These are phyloP conservation scores for Ischnura elegans DNA, from an alignment of 2,888 invertebrate species.

Conservation along the genomic window DNA sequence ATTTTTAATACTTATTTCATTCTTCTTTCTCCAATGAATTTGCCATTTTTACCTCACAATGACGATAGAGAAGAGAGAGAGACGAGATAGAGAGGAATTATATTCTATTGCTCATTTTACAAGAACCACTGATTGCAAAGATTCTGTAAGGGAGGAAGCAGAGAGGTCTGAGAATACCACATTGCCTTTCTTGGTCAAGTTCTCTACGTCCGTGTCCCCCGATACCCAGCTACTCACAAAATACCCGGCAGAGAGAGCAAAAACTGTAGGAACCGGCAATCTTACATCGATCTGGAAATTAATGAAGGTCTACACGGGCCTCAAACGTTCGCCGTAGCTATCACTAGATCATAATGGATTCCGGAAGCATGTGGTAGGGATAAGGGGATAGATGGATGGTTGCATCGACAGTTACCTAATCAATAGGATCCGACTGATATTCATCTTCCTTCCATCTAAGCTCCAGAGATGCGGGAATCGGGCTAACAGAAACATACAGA, in stretches of 20 bases:
- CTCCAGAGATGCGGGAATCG: not conserved
- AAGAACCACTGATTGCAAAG: not conserved
- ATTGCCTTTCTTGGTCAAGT: too few relatives aligned
- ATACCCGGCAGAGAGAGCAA: not conserved
- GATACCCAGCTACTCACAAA: too few relatives aligned
- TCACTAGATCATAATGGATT: not conserved
- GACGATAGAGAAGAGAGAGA: too few relatives aligned
- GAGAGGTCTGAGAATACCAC: too few relatives aligned
- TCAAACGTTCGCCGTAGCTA: not conserved
- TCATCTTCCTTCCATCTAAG: not conserved
- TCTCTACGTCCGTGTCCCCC: too few relatives aligned
- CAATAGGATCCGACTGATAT: not conserved
- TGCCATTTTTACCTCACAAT: too few relatives aligned
- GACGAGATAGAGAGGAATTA: too few relatives aligned
- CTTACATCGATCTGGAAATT: not conserved
- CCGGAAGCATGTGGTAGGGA: not conserved
- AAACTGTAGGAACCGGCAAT: not conserved
- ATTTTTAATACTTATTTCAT: too few relatives aligned
- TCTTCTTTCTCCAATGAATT: too few relatives aligned
- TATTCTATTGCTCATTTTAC: too few relatives aligned
- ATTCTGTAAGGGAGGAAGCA: not conserved
- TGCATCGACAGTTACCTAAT: not conserved
- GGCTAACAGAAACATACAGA: not conserved
- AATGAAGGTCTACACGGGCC: not conserved
- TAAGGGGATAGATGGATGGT: not conserved